phyloP scores from a whole-genome alignment of 2,797 vertebrate species.

The Picus viridis region DNA sequence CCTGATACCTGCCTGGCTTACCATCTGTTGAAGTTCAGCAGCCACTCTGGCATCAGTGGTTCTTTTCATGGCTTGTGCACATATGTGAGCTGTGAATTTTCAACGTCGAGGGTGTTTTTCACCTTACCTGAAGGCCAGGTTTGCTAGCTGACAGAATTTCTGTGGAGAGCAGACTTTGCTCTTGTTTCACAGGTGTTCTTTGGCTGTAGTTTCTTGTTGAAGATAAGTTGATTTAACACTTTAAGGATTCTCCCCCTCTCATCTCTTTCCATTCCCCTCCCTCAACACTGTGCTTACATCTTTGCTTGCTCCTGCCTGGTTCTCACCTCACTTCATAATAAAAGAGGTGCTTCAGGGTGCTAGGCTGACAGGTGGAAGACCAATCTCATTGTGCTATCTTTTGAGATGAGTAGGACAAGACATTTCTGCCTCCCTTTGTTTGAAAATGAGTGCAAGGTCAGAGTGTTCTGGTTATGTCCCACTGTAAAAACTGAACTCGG shows the following conservation, averaged over 20 bases:
- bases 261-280: accelerated
- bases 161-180: neutral
- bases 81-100: neutral
- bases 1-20: neutral
- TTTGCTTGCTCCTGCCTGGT: neutral
- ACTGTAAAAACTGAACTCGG: neutral
- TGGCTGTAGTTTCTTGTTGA: neutral
- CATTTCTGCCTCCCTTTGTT: neutral
- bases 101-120: neutral
- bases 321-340: neutral
- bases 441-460: neutral
- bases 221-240: neutral
- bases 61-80: neutral
- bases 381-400: neutral
- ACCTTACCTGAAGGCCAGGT: neutral
- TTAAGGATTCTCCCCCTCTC: neutral
- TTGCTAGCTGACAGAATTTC: neutral
- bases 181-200: neutral
- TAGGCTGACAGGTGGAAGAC: neutral
- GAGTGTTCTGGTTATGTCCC: neutral
- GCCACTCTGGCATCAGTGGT: neutral
- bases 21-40: neutral
- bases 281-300: neutral
- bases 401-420: neutral
- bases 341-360: neutral